Base-by-base conservation (phyloP, 2,888 invertebrate species). In the Folsomia manolachei region DNA sequence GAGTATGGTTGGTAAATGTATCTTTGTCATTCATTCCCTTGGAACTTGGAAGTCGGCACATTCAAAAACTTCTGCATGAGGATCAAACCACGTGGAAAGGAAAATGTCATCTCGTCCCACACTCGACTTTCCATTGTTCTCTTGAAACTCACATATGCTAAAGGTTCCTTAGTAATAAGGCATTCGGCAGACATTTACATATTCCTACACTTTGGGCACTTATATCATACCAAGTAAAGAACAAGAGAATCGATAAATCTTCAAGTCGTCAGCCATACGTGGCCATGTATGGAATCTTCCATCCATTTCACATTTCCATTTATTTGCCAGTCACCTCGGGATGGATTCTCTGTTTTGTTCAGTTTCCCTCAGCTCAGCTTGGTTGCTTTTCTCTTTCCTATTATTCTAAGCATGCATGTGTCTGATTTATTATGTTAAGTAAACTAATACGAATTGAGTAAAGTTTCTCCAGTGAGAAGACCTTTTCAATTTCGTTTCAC, bases 201-300 rank as follows among this genome's bases (percentile, higher is more conserved):
- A 39, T 39, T 4, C 39, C 14, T 39, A 39, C 14, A 9, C 39
- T 39, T 14, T 39, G 14, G 4, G 4, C 14, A 4, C 4, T 39
- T 4, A 39, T 39, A 39, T 39, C 39, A 39, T 9, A 4, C 4
- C 39, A 39, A 56, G 18, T 4, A 56, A 19, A 56, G 56, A 56
- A 56, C n/a, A 21, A 56, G 56, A 56, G 56, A 56, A 56, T 56
- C 56, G 56, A 56, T 56, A 56, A 56, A 56, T 56, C 56, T 56
- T 56, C 56, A 56, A 56, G 56, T 56, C 56, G 19, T 18, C 56
- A 56, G 18, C 39, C n/a, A n/a, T n/a, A n/a, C n/a, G n/a, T n/a
- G n/a, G n/a, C n/a, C n/a, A n/a, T n/a, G n/a, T n/a, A n/a, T n/a
- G n/a, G n/a, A 39, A 39, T 9, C 39, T 39, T 9, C 7, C 39